These are phyloP conservation scores for Paraescarpia echinospica DNA, from an alignment of 1,140 invertebrate genomes.

Conservation along the genomic window DNA sequence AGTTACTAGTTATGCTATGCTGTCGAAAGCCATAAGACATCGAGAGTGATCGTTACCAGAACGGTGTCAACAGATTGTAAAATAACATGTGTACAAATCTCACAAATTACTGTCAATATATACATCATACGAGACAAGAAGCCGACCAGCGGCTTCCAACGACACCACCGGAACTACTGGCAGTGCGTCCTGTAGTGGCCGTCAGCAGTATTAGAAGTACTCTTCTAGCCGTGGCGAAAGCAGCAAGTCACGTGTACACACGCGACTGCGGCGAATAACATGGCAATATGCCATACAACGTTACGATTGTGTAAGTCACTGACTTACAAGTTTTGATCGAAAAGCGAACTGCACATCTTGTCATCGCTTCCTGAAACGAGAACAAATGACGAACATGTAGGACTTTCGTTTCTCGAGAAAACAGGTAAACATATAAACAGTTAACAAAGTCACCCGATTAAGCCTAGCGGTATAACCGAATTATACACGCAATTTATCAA, in stretches of 20 bases:
- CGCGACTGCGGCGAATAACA: neutral
- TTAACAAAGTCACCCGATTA: too few species aligned
- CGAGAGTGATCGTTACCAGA: neutral
- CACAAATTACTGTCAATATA: neutral
- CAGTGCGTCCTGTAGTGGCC: neutral
- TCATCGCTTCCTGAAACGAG: neutral
- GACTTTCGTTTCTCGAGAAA: neutral
- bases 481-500: too few species aligned
- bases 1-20: neutral
- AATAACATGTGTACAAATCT: neutral
- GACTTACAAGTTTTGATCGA: conserved; percentile 15
- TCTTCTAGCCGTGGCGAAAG: neutral
- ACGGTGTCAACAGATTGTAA: neutral
- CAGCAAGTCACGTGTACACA: neutral
- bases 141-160: neutral
- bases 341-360: neutral
- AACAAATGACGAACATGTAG: neutral
- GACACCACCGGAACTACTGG: neutral
- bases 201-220: conserved; percentile 1
- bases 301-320: conserved; percentile 17
- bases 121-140: neutral
- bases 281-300: conserved; percentile 16
- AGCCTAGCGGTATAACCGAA: too few species aligned
- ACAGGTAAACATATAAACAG: neutral
- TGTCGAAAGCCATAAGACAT: neutral